Conservation (phyloP, 2,113 vertebrate genomes). For the Scopus umbretta region DNA sequence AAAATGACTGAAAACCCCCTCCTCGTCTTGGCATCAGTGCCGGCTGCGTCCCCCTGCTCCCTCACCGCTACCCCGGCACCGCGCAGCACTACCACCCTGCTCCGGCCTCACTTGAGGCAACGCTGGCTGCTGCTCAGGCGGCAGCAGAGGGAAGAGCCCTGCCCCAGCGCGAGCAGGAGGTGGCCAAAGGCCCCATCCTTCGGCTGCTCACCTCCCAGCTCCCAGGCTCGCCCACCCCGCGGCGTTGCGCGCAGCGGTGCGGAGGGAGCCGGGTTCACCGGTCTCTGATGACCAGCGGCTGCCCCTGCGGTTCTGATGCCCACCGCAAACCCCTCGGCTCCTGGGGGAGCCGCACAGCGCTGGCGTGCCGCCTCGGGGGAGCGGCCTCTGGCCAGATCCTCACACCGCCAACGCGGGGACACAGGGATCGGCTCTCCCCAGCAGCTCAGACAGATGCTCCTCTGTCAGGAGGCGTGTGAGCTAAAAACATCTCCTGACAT, state of each 20-base stretch:
- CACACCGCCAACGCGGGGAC: fast-evolving
- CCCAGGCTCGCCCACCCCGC: not conserved
- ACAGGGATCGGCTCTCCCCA: fast-evolving
- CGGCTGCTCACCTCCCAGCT: not conserved
- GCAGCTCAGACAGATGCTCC: not conserved
- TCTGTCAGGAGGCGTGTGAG: not conserved
- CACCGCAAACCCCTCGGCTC: not conserved
- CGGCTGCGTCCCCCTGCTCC: not conserved
- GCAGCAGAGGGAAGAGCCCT: not conserved
- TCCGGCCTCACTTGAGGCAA: not conserved
- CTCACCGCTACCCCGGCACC: not conserved
- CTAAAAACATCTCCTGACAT: not conserved
- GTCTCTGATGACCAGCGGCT: not conserved
- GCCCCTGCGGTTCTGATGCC: not conserved
- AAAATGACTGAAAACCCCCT: not conserved
- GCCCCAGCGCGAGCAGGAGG: not conserved
- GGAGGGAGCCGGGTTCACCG: not conserved
- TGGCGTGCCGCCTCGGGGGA: fast-evolving
- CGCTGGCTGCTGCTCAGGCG: not conserved
- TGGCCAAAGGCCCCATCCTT: not conserved
- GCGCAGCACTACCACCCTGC: not conserved
- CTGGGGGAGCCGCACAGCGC: fast-evolving
- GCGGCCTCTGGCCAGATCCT: not conserved
- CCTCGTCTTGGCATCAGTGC: fast-evolving
- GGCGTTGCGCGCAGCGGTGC: fast-evolving